These are phyloP conservation scores for Plectropomus leopardus DNA, from an alignment of 2,113 vertebrate genomes.

Conservation along the genomic window DNA sequence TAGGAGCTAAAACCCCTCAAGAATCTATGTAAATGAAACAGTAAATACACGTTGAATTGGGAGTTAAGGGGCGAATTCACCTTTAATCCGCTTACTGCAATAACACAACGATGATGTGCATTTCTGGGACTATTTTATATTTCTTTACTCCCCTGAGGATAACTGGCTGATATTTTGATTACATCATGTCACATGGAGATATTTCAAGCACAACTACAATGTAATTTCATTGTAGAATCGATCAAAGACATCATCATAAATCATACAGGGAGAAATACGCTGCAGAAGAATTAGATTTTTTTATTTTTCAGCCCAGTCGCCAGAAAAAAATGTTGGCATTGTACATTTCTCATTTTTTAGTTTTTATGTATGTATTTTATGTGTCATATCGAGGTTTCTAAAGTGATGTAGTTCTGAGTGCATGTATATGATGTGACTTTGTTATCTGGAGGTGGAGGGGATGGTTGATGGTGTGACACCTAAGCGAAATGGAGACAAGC, in stretches of 20 bases:
- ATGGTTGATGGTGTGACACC: too few species aligned
- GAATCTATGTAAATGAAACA: neutral
- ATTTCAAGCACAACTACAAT: conserved; percentile 15
- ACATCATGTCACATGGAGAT: conserved; percentile 2
- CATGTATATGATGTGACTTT: too few species aligned
- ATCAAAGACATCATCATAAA: conserved; percentile 17
- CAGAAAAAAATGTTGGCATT: too few species aligned
- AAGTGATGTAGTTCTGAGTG: too few species aligned
- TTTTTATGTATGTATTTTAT: too few species aligned
- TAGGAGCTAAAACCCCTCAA: neutral
- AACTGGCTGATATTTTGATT: conserved; percentile 28
- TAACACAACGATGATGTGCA: neutral
- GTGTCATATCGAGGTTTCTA: too few species aligned
- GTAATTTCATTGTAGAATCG: conserved; percentile 36
- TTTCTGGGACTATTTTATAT: neutral
- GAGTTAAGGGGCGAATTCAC: neutral
- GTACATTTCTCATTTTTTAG: too few species aligned
- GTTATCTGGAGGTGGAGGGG: too few species aligned
- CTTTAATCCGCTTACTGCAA: neutral
- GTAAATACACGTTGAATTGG: neutral
- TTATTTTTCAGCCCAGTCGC: too few species aligned
- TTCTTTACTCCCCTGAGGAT: neutral
- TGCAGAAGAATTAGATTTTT: neutral
- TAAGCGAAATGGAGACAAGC: too few species aligned
- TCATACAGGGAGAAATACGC: neutral